Evolutionary conservation across 1,140 invertebrate genomes (phyloP).

Genomic region (Venturia canescens): DNA sequence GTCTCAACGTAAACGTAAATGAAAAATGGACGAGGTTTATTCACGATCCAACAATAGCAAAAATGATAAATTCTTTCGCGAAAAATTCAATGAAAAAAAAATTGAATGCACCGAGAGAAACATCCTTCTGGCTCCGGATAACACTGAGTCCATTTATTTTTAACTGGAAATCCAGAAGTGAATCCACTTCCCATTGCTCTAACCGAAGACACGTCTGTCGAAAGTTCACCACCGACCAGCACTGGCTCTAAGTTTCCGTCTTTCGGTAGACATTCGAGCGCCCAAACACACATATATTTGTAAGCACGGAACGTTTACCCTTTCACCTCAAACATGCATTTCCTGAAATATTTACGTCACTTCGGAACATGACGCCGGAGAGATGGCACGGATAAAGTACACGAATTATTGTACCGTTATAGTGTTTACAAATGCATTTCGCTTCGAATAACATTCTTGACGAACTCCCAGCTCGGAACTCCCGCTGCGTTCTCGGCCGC

Average conservation of each 20-base stretch:
- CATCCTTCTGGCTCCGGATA: not conserved
- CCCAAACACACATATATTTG: too few species aligned
- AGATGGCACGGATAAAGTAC: not conserved
- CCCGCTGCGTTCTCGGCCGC: not conserved
- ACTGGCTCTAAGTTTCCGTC: not conserved
- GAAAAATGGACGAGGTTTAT: not conserved
- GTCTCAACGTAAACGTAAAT: not conserved
- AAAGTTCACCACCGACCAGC: not conserved
- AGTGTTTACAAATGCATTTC: not conserved
- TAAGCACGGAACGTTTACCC: not conserved
- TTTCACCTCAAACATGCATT: not conserved
- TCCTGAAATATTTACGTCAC: conserved; percentile 6
- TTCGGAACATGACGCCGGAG: not conserved
- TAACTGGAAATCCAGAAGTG: not conserved
- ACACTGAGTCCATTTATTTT: not conserved
- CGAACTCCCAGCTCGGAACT: not conserved
- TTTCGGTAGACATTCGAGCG: not conserved
- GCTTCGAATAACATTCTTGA: not conserved
- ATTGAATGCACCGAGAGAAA: not conserved
- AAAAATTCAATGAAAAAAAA: not conserved
- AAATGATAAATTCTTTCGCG: not conserved
- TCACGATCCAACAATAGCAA: not conserved
- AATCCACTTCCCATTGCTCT: not conserved
- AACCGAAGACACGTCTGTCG: not conserved
- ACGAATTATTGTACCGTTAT: not conserved